Evolutionary conservation across 2,888 invertebrate genomes (phyloP).

Genomic region (Tinea pellionella): DNA sequence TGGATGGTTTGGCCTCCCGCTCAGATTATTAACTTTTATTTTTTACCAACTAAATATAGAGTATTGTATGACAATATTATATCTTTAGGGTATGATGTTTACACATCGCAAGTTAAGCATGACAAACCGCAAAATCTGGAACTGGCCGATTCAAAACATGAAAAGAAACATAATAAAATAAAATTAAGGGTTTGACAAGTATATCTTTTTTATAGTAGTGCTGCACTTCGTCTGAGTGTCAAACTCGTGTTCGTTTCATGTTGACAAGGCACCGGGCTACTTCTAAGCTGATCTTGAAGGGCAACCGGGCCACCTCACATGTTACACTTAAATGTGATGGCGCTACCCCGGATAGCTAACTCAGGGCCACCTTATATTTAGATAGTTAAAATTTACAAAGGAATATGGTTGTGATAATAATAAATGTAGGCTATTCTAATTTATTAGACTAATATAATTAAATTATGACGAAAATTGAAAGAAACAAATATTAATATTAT

Average conservation of each 20-base stretch:
- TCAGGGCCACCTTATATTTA: not conserved
- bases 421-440: not conserved
- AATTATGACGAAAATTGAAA: too few species aligned
- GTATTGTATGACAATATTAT: conserved; percentile 91
- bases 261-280: too few species aligned
- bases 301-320: too few species aligned
- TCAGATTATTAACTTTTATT: conserved; percentile 92
- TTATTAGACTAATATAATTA: too few species aligned
- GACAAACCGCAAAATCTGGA: conserved; percentile 23
- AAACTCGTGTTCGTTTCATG: too few species aligned
- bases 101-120: conserved; percentile 87
- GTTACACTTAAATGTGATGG: too few species aligned
- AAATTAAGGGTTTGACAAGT: conserved; percentile 8
- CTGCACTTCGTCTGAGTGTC: too few species aligned
- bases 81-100: conserved; percentile 89
- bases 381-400: not conserved
- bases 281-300: too few species aligned
- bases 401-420: not conserved
- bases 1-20: conserved; percentile 96
- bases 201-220: too few species aligned
- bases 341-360: too few species aligned
- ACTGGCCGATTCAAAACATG: not conserved
- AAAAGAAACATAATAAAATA: conserved; percentile 6
- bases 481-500: too few species aligned
- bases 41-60: conserved; percentile 84